Evolutionary conservation across 2,797 vertebrate species (phyloP).

Genomic region (Sylvilagus floridanus): DNA sequence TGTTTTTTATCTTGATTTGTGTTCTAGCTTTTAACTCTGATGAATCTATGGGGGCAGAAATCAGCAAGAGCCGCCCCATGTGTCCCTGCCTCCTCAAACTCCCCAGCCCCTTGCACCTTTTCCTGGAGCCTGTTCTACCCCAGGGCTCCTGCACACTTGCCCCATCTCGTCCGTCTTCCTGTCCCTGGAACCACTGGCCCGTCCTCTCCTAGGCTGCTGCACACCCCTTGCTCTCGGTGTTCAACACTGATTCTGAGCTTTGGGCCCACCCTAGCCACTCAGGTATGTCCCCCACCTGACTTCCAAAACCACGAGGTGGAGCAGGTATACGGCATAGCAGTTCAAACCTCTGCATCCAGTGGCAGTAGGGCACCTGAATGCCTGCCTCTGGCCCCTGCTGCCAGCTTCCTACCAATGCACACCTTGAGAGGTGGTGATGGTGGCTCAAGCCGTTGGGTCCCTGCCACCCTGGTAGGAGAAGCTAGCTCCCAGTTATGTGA

Average conservation of each 20-base stretch:
- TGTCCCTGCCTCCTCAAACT: background rate
- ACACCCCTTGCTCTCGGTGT: background rate
- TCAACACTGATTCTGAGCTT: background rate
- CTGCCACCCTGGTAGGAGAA: too few species aligned
- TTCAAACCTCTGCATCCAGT: too few species aligned
- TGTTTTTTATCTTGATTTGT: too few species aligned
- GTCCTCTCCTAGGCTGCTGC: background rate
- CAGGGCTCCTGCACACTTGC: background rate
- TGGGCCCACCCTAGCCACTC: background rate
- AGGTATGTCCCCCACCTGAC: background rate
- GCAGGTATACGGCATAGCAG: background rate
- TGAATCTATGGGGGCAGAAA: background rate
- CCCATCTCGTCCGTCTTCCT: background rate
- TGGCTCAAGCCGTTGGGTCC: too few species aligned
- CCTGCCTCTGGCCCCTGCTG: too few species aligned
- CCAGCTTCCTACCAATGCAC: too few species aligned
- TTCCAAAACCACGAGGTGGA: background rate
- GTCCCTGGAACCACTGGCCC: accelerated
- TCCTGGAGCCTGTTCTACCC: background rate
- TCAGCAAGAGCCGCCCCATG: background rate
- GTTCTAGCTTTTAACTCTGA: background rate
- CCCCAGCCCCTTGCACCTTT: background rate
- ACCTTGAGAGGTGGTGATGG: too few species aligned
- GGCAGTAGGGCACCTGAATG: too few species aligned
- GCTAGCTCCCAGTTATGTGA: too few species aligned